Percentiles rank a stretch among this genome's conserved stretches.
Conservation (phyloP, 2,113 vertebrate species). For the Chaenogobius annularis region DNA sequence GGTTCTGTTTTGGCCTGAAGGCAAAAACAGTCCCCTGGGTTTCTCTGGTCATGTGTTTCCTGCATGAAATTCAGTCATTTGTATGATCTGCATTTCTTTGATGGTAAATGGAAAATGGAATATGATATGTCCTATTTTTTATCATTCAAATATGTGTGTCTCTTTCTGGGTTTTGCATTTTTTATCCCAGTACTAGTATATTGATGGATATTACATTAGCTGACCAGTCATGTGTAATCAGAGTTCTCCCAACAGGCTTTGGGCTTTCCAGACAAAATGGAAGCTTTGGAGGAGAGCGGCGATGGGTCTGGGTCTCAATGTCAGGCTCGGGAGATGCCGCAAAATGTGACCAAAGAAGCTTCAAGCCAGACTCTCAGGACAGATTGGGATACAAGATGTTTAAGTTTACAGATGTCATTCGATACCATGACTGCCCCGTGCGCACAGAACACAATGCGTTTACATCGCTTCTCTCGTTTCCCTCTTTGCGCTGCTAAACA, state of each 20-base stretch:
- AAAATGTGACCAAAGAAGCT: conserved; percentile 16
- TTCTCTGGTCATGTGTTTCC: conserved; percentile 20
- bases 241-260: conserved; percentile 23
- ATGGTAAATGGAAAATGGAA: background rate
- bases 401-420: too few species aligned
- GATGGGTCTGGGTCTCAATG: background rate
- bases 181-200: conserved; percentile 5
- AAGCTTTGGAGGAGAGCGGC: background rate
- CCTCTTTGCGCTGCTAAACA: too few species aligned
- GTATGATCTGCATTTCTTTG: background rate
- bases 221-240: conserved; percentile 29
- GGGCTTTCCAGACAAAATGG: conserved; percentile 15
- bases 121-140: conserved; percentile 2
- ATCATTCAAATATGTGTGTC: background rate
- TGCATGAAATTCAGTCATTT: conserved; percentile 6
- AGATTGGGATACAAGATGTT: background rate
- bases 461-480: too few species aligned
- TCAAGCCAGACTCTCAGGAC: background rate
- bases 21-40: conserved; percentile 17
- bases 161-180: background rate
- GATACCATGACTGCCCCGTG: too few species aligned
- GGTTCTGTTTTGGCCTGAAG: conserved; percentile 32
- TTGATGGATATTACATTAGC: conserved; percentile 22
- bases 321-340: background rate
- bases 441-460: too few species aligned